phyloP scores from a whole-genome alignment of 2,888 invertebrate genomes.

The Aleiodes testaceus region DNA sequence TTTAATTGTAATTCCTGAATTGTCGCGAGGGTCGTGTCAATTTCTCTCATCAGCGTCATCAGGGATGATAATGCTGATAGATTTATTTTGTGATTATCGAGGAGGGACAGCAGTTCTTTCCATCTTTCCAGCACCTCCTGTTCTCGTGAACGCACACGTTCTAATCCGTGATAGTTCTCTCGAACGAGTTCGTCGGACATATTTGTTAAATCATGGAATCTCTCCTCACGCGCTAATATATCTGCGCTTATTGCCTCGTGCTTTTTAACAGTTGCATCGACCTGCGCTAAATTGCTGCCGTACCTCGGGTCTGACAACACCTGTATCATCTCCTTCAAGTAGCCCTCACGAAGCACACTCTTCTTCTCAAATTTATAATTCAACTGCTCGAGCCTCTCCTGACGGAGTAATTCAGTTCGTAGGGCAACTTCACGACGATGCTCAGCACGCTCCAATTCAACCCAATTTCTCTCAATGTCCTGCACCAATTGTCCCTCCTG shows the following conservation, averaged over 20 bases:
- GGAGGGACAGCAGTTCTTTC: conserved; percentile 86
- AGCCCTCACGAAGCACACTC: conserved; percentile 94
- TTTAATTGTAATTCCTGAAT: conserved; percentile 87
- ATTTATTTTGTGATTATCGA: conserved; percentile 88
- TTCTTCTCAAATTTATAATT: conserved; percentile 97
- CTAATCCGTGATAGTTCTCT: conserved; percentile 93
- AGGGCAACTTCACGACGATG: conserved; percentile 94
- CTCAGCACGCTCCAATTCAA: conserved; percentile 92
- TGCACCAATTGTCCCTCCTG: conserved; percentile 93
- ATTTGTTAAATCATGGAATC: conserved; percentile 93
- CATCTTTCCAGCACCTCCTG: conserved; percentile 89
- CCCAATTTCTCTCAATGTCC: conserved; percentile 97
- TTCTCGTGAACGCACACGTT: conserved; percentile 82
- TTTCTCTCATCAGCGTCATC: conserved; percentile 92
- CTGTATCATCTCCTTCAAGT: conserved; percentile 97
- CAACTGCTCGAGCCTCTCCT: conserved; percentile 94
- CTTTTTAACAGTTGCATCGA: conserved; percentile 98
- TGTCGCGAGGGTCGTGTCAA: conserved; percentile 89
- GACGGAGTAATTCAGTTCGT: conserved; percentile 90
- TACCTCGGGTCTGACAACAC: conserved; percentile 94
- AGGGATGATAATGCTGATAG: conserved; percentile 86
- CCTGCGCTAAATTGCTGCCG: conserved; percentile 91
- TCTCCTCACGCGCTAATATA: conserved; percentile 93
- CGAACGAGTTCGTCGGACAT: conserved; percentile 94
- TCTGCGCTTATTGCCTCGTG: conserved; percentile 99